phyloP scores from a whole-genome alignment of 2,113 vertebrate species.

The Macrotus californicus region DNA sequence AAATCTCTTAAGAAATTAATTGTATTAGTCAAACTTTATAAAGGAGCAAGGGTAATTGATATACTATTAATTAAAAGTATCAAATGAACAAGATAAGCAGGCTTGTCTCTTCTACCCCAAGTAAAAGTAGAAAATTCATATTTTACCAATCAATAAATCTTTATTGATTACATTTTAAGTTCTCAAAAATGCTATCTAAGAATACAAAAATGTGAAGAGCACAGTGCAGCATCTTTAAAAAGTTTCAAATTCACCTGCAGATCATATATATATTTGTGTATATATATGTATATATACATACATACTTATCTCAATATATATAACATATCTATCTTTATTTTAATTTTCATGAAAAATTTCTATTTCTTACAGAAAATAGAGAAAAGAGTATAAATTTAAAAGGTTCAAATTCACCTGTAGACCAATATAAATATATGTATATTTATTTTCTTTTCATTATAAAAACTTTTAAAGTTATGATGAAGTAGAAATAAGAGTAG shows the following conservation, averaged over 20 bases:
- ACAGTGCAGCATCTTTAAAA: neutral
- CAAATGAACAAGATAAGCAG: neutral
- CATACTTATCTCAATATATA: neutral
- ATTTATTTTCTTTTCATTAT: neutral
- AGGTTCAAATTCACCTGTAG: neutral
- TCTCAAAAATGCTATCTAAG: neutral
- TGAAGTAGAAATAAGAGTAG: neutral
- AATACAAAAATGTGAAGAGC: neutral
- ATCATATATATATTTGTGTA: neutral
- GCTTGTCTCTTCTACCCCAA: neutral
- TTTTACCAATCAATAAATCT: neutral
- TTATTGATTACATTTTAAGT: neutral
- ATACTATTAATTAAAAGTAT: slow-evolving; percentile 32
- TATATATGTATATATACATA: too few species aligned
- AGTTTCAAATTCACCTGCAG: neutral
- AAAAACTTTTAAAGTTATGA: neutral
- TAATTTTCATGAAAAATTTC: neutral
- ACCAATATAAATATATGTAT: neutral
- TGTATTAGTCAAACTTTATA: neutral
- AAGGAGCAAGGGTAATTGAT: neutral
- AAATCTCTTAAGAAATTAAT: slow-evolving; percentile 28
- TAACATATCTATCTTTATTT: neutral
- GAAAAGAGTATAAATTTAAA: neutral
- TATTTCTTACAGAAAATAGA: neutral
- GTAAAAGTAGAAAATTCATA: neutral